Evolutionary conservation across 2,888 invertebrate species (phyloP), one percentile per base, ranked within the genome.

Genomic region (Blera fallax): DNA sequence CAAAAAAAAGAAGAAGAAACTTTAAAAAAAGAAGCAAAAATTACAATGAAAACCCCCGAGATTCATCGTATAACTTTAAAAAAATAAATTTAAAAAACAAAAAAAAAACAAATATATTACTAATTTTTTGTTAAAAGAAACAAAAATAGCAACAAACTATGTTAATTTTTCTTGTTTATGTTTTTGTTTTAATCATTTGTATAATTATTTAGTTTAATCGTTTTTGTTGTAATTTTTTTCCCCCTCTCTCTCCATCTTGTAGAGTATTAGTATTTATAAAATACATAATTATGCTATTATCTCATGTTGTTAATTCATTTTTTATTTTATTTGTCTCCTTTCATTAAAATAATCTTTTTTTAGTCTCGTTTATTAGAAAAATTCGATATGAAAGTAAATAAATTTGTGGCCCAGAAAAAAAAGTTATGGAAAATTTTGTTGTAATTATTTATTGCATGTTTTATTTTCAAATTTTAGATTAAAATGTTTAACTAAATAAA

Each of bases 211-310:
- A 78, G 56, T 64, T 82, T 77, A 67, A 77, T 65, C 43, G 70
- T 70, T 77, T n/a, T 83, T 40, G 10, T 73, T 78, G 11, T 56
- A n/a, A 11, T 76, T 56, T 16, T 21, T 37, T 52, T 69, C 37
- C 32, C 29, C 27, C 8, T 48, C 34, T 56, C 37, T 64, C 45
- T 56, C 21, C 32, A 8, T 50, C 43, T 74, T 56, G 69, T 56
- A 80, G 69, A 84, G 56, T 79, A 73, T 72, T 62, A 73, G 73
- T 82, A 82, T 82, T 82, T 82, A 82, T 72, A 82, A 82, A 82
- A 83, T 72, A 83, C 82, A 85, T 78, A 70, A 48, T 62, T 58
- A 78, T 81, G 10, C 21, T 56, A 69, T 43, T 50, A 64, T 56
- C 40, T 67, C 48, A 65, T 72, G 56, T 70, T 77, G 65, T 77